Base-by-base conservation (phyloP, 2,797 vertebrate species). In the Tiaroga cobitis region DNA sequence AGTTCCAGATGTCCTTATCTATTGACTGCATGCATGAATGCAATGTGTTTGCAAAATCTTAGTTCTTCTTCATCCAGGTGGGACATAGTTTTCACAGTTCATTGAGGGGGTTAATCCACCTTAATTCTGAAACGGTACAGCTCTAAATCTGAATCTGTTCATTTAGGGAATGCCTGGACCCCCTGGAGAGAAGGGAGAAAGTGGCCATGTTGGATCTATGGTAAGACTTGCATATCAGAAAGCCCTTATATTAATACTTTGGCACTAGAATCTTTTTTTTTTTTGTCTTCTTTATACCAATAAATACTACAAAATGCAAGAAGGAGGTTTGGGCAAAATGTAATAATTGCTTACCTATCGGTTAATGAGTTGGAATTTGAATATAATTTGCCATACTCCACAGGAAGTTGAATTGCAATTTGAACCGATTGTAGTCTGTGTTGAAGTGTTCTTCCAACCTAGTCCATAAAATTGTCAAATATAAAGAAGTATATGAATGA, bases 181-280 rank as follows among this genome's bases (percentile, higher is more conserved):
- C 68, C 89, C 96, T 2, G 97, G 97, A 51, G 97, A 97, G 81
- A 97, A 97, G 84, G 97, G 97, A 87, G 97, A 97, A 49, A 96
- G 93, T 0, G 96, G 97, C 65, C 94, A 96, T 61, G 96, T 96
- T 29, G 97, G 97, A 85, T 91, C 94, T 80, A 92, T 97, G 96
- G 97, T 97, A 92, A 89, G 94, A 81, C 70, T 86, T n/a, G 29
- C 29, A 21, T 49, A 46, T 32, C 16, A 24, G 24, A 18, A 63
- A 67, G 39, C 43, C 5, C 29, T 82, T 3, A 29, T 39, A 34
- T 54, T 2, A 91, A 61, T 49, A 56, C 2, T 83, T 61, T 46
- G 77, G 46, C 77, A 51, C 65, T 87, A 68, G 76, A 18, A 81
- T 49, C 67, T 70, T 75, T 83, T 79, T 83, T 76, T 26, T 80